These are phyloP conservation scores for Osmerus mordax DNA, from an alignment of 2,113 vertebrate genomes.

Conservation along the genomic window DNA sequence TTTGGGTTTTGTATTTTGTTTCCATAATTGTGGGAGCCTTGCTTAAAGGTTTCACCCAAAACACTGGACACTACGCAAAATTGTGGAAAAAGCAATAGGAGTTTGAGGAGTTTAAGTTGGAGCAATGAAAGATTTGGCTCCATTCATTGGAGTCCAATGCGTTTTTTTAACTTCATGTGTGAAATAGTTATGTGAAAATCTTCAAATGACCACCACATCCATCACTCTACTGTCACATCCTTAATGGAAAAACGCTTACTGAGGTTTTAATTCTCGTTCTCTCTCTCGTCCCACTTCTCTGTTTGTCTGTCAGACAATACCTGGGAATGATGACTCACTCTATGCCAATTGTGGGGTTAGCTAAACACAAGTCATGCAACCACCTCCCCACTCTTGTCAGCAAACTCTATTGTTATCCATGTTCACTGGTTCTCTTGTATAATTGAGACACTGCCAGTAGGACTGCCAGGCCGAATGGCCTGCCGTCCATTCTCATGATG, in stretches of 20 bases:
- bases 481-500: neutral
- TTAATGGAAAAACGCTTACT: slow-evolving; percentile 1
- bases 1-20: no score
- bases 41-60: no score
- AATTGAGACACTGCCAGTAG: slow-evolving; percentile 10
- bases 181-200: no score
- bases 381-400: slow-evolving; percentile 15
- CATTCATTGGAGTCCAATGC: no score
- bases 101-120: no score
- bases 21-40: no score
- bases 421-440: slow-evolving; percentile 15
- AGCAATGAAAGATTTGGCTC: no score
- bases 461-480: neutral
- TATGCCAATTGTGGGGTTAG: slow-evolving; percentile 18
- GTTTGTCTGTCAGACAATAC: slow-evolving; percentile 30
- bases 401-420: slow-evolving; percentile 34
- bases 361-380: slow-evolving; percentile 13
- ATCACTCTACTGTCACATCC: no score
- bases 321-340: slow-evolving; percentile 37
- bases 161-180: no score
- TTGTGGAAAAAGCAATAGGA: no score
- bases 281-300: neutral
- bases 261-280: slow-evolving; percentile 12
- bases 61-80: no score
- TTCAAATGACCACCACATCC: neutral